Evolutionary conservation across 2,888 invertebrate genomes (phyloP), one percentile per base, ranked within the genome.

Genomic region (Lampropteryx suffumata): DNA sequence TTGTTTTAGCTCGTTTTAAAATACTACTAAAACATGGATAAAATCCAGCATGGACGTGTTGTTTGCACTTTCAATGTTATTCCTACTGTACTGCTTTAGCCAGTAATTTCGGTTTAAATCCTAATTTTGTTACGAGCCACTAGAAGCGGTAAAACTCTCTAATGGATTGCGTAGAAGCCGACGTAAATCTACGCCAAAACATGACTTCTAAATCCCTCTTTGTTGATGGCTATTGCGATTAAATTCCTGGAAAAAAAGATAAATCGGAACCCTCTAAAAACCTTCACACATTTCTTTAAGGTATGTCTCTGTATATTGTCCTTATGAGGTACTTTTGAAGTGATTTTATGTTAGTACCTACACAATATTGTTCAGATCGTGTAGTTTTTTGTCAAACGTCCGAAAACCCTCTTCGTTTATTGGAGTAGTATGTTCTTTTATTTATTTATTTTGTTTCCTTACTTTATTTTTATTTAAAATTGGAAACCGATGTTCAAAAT

Each of bases 101-200:
- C 49, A 39, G 39, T 49, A 45, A 54, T 54, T 48, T 55, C 8
- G 10, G 40, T 12, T 48, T 35, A 47, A 57, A 47, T 54, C 47
- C 47, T 57, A 57, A 65, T 61, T 57, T 57, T 49, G 44, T 51
- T 62, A 53, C 53, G 49, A 59, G 63, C 58, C 57, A 52, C 62
- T 59, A 51, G 62, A 64, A 66, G 59, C 59, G 45, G 61, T 66
- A 67, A 69, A 68, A 67, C 36, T 44, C 57, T 65, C 65, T 71
- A 73, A 72, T 71, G 70, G 67, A 68, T 67, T 67, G 64, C 62
- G 61, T 61, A 60, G 57, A 58, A 57, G 58, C 48, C 52, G 54
- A 55, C 64, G 61, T 69, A 64, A 70, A 68, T 68, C 64, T 62
- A 63, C 60, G 47, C 44, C 55, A 54, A 60, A 61, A 67, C 63